Conservation (phyloP, 2,797 vertebrate species). For the Pampus argenteus region DNA sequence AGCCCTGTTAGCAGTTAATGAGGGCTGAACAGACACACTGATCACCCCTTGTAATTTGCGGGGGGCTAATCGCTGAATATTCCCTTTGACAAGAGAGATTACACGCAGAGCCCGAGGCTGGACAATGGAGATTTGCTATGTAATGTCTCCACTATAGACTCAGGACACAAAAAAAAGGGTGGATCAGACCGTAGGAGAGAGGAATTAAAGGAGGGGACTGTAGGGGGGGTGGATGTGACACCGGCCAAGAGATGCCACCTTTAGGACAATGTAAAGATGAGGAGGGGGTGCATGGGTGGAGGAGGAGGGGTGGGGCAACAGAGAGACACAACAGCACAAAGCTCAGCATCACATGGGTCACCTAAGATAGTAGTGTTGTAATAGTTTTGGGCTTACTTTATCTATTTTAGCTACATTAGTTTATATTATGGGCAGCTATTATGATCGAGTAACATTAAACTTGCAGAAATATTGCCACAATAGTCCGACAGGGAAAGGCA, state of each 20-base stretch:
- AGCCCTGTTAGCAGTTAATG: constrained; percentile 80
- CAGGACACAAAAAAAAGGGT: constrained; percentile 71
- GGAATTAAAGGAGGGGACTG: constrained; percentile 63
- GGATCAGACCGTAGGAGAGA: constrained; percentile 72
- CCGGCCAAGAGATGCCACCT: constrained; percentile 68
- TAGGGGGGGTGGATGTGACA: constrained; percentile 52
- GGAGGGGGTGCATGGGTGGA: constrained; percentile 20
- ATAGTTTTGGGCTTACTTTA: too few species aligned
- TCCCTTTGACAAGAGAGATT: constrained; percentile 83
- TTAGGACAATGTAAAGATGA: constrained; percentile 65
- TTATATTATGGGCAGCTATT: too few species aligned
- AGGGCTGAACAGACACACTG: constrained; percentile 79
- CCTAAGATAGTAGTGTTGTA: too few species aligned
- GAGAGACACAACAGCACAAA: constrained; percentile 45
- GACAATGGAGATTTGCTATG: constrained; percentile 82
- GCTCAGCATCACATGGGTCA: constrained; percentile 47
- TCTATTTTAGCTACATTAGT: too few species aligned
- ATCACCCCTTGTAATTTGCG: constrained; percentile 83
- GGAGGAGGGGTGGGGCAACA: background rate
- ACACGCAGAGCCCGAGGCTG: constrained; percentile 68
- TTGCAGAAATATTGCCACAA: too few species aligned
- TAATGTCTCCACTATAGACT: constrained; percentile 80
- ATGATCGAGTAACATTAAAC: too few species aligned
- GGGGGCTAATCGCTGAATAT: constrained; percentile 83
- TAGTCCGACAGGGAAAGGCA: too few species aligned